These are phyloP conservation scores for Palloptera scutellata DNA, from an alignment of 2,888 invertebrate genomes.

Conservation along the genomic window DNA sequence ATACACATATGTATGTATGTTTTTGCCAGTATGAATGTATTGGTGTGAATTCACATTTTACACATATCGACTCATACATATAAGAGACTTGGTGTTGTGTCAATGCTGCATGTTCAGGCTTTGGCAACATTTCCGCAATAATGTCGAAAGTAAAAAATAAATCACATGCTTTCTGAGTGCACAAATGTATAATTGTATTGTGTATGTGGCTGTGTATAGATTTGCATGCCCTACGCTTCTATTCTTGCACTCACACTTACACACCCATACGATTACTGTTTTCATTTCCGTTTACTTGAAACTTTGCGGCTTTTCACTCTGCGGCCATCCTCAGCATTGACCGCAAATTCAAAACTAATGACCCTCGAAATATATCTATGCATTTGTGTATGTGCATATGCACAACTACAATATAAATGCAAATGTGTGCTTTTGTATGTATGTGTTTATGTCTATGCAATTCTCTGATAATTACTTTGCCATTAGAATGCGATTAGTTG, in stretches of 20 bases:
- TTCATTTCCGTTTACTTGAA: conserved; percentile 57
- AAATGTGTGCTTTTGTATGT: conserved; percentile 2
- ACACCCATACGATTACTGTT: conserved; percentile 18
- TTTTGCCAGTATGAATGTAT: conserved; percentile 1
- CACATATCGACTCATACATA: too few relatives aligned
- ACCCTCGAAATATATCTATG: conserved; percentile 54
- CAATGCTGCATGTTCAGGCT: too few relatives aligned
- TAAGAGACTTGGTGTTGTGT: too few relatives aligned
- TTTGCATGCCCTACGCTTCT: too few relatives aligned
- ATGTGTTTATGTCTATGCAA: conserved; percentile 6
- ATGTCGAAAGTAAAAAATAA: too few relatives aligned
- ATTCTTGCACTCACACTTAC: too few relatives aligned
- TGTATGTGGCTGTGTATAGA: too few relatives aligned
- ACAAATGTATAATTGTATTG: too few relatives aligned
- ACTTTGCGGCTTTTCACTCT: conserved; percentile 57
- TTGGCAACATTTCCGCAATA: too few relatives aligned
- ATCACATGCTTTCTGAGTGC: too few relatives aligned
- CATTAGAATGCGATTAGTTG: conserved; percentile 63
- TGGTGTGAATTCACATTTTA: not conserved
- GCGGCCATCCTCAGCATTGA: conserved; percentile 54
- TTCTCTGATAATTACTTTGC: conserved; percentile 59
- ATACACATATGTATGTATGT: not conserved
- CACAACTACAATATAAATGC: not conserved
- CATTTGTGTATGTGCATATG: conserved; percentile 3
- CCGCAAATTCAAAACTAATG: conserved; percentile 64